Evolutionary conservation across 2,797 vertebrate genomes (phyloP).

Genomic region (Hoplostethus mediterraneus): DNA sequence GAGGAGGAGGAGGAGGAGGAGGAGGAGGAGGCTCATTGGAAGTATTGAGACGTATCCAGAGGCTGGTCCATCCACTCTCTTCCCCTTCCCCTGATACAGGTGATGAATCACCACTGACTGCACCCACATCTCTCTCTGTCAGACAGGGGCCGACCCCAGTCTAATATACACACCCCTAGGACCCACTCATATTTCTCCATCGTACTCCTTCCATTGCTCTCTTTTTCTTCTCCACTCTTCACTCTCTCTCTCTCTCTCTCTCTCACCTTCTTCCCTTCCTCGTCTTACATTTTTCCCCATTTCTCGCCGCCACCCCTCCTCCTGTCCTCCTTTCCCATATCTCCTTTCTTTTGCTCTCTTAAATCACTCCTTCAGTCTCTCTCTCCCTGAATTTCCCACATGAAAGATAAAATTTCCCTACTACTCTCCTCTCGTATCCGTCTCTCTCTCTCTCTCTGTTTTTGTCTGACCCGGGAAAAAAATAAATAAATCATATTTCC

Average conservation of each 20-base stretch:
- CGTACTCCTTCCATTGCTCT: constrained; percentile 69
- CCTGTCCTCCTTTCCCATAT: constrained; percentile 47
- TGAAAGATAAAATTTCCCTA: constrained; percentile 61
- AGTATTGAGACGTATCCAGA: constrained; percentile 75
- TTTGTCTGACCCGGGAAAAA: constrained; percentile 17
- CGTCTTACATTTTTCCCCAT: constrained; percentile 50
- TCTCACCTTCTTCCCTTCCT: constrained; percentile 54
- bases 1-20: constrained; percentile 42
- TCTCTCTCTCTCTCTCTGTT: constrained; percentile 2
- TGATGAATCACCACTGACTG: constrained; percentile 87
- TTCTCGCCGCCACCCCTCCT: constrained; percentile 15
- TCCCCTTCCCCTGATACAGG: constrained; percentile 78
- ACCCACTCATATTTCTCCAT: constrained; percentile 82
- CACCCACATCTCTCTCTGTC: constrained; percentile 87
- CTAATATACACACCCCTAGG: constrained; percentile 84
- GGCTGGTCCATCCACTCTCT: constrained; percentile 71
- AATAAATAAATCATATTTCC: constrained; percentile 46
- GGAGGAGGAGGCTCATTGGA: constrained; percentile 61
- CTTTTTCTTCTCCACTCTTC: constrained; percentile 74
- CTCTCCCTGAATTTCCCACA: constrained; percentile 60
- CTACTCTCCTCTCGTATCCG: constrained; percentile 35
- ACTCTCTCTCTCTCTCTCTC: constrained; percentile 30
- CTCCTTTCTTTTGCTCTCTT: constrained; percentile 49
- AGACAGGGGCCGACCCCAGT: constrained; percentile 80
- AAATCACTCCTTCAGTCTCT: constrained; percentile 47